A percentile compares a stretch with the other conserved stretches of the same genome.
Conservation (phyloP, 1,140 invertebrate genomes). For the Stenopsyche tienmushanensis region DNA sequence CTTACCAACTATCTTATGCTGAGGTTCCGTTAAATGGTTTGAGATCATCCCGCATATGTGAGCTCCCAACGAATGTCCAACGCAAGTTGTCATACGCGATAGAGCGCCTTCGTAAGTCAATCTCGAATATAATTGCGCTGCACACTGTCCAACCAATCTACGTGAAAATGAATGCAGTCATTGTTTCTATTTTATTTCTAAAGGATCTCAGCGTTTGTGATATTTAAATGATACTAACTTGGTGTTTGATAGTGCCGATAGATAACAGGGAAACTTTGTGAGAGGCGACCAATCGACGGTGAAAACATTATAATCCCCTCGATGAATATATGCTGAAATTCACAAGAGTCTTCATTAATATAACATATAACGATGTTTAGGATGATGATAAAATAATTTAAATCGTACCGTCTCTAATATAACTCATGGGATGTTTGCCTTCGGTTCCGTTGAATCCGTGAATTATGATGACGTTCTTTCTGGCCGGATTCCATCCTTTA, state of each 20-base stretch:
- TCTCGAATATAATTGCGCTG: constrained; percentile 65
- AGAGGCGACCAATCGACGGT: constrained; percentile 71
- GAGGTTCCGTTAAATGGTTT: constrained; percentile 63
- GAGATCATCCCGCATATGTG: constrained; percentile 71
- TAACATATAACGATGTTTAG: no score
- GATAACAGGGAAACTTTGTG: constrained; percentile 68
- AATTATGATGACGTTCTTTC: constrained; percentile 71
- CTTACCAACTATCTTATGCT: constrained; percentile 66
- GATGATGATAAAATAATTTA: no score
- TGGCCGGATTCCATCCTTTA: constrained; percentile 61
- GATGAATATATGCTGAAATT: constrained; percentile 63
- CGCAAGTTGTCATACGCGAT: constrained; percentile 63
- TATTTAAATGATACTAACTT: constrained; percentile 54
- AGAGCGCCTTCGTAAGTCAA: constrained; percentile 64
- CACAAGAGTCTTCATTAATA: no score
- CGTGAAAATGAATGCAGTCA: no score
- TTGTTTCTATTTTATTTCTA: no score
- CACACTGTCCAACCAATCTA: constrained; percentile 58
- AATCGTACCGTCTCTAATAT: constrained; percentile 66
- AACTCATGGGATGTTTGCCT: constrained; percentile 67
- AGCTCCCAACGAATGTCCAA: constrained; percentile 67
- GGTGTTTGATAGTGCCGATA: constrained; percentile 65
- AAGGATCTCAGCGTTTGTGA: no score
- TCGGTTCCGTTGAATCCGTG: constrained; percentile 75
- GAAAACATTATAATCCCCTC: constrained; percentile 73